phyloP scores from a whole-genome alignment of 2,113 vertebrate genomes.

The Uria lomvia region DNA sequence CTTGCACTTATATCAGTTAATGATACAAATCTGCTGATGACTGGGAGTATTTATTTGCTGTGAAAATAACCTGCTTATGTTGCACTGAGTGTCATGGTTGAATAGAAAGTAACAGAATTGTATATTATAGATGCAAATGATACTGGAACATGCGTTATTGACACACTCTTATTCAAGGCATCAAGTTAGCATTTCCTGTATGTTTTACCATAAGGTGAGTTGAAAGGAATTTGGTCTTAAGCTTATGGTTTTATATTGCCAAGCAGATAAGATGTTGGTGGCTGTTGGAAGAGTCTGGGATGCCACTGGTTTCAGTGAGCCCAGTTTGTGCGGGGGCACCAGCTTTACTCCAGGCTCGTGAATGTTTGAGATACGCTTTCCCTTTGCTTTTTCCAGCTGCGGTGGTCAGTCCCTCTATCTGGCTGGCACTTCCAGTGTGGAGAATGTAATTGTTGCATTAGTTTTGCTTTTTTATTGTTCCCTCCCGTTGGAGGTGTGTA shows the following conservation, averaged over 20 bases:
- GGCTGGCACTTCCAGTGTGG: not conserved
- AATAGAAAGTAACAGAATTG: not conserved
- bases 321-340: not conserved
- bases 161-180: not conserved
- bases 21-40: not conserved
- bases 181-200: accelerated
- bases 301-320: not conserved
- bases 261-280: not conserved
- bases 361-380: not conserved
- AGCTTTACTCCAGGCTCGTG: not conserved
- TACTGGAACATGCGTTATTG: not conserved
- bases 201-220: not conserved
- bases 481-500: not conserved
- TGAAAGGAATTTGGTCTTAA: not conserved
- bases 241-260: not conserved
- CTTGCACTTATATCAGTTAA: not conserved
- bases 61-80: not conserved
- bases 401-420: not conserved
- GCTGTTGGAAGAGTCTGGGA: not conserved
- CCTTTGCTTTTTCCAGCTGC: not conserved
- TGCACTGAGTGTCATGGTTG: not conserved
- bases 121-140: not conserved
- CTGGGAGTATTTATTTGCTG: not conserved
- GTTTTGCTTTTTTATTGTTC: not conserved
- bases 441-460: not conserved